Evolutionary conservation across 2,113 vertebrate species (phyloP), one percentile per base, ranked within the genome.

Genomic region (Psilopsiagon aurifrons): DNA sequence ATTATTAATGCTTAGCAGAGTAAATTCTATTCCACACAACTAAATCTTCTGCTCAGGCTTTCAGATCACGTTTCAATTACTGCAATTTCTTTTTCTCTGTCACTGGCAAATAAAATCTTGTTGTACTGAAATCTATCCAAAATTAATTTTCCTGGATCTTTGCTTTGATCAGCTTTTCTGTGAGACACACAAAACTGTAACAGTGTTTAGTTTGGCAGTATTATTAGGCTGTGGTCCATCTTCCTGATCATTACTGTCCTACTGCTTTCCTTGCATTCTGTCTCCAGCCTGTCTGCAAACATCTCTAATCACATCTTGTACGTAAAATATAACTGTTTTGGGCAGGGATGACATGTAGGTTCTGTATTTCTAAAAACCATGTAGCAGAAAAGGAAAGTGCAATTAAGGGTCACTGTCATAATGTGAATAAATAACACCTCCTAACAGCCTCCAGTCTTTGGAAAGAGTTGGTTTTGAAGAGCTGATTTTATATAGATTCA

Each of bases 81-180:
- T 37, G 15, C n/a, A 44, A 62, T 94, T 95, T 77, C 29, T 87
- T 91, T 89, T 82, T 44, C 39, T 78, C 20, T 86, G 46, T 90
- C 68, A 74, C 11, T 46, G 28, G 87, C 17, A 94, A 86, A 95
- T 85, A 25, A 91, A 93, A 91, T 85, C 78, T 87, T 90, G 49
- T 79, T 95, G 62, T 57, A 76, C 44, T 66, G 54, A 85, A 87
- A 76, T 92, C 91, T 88, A 95, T 93, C 25, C 41, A 85, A 94
- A 97, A 93, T 88, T 88, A 91, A 91, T 94, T 92, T 85, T 93
- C 54, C 46, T 66, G 85, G 63, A 89, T 95, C 67, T 91, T 88
- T 83, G 89, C 80, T 92, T 94, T 77, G 90, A 95, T 95, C 89
- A 95, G 66, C 66, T 87, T 87, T 91, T 97, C 28, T 3, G 1